Evolutionary conservation across 2,797 vertebrate species (phyloP), one percentile per base, ranked within the genome.

Genomic region (Cynodonichthys magdalenae): DNA sequence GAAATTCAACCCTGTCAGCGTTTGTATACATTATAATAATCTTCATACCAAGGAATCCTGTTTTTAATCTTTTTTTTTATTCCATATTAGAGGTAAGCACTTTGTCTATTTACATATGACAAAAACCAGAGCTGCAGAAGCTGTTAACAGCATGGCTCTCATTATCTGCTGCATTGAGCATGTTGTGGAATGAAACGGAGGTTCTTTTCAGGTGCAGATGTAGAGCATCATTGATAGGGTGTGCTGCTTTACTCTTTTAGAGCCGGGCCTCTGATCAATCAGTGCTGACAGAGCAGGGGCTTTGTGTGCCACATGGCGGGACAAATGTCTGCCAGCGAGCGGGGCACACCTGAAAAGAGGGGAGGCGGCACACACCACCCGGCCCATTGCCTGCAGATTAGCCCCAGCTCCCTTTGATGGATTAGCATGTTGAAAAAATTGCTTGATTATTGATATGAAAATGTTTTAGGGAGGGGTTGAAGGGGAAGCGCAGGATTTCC

Each of bases 381-480:
- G 65, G 65, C 69, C 76, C 75, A 76, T 73, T 49, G 54, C 74
- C 76, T 57, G 79, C 94, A 95, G 97, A 98, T 98, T 98, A 98
- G 94, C 95, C 92, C 90, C 93, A 93, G 94, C 92, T 90, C 90
- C 94, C 95, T 97, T 96, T 97, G 96, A 96, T 96, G 96, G 97
- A 98, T 99, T 98, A 98, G 95, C 95, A 96, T 95, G 95, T 95
- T 94, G 92, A 91, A 93, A 97, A 97, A 98, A 97, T 97, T 96
- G 95, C 95, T 95, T 90, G 94, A 98, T 98, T 97, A 96, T 98
- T 97, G 96, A 97, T 98, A 97, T 96, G 96, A 97, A 97, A 98
- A 96, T 98, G 94, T 96, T 98, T 87, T 75, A 55, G 77, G 63
- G 59, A 39, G 63, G 15, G 70, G 58, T 58, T 51, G 53, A 72